These are phyloP conservation scores for Helicoverpa zea DNA, from an alignment of 1,140 invertebrate genomes.

Conservation along the genomic window DNA sequence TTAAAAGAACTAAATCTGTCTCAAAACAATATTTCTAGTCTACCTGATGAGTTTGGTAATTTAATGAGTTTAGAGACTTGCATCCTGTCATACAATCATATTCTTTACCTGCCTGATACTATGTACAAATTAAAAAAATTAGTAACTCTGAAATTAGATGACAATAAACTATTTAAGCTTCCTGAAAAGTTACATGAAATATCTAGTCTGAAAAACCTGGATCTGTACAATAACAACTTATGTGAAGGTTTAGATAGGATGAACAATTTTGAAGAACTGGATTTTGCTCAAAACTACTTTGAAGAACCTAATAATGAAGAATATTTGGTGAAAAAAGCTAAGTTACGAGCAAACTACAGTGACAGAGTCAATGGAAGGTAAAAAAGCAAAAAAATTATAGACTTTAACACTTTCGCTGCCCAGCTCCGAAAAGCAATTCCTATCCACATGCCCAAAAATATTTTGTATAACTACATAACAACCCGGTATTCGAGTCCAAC, in stretches of 20 bases:
- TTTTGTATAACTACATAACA: too few species aligned
- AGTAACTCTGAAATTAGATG: slow-evolving; percentile 60
- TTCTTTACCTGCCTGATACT: slow-evolving; percentile 73
- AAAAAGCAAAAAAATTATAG: neutral
- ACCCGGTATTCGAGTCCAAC: too few species aligned
- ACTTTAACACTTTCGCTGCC: too few species aligned
- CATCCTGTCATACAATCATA: slow-evolving; percentile 69
- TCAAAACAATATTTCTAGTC: slow-evolving; percentile 64
- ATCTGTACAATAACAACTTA: slow-evolving; percentile 77
- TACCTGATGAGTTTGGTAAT: slow-evolving; percentile 76
- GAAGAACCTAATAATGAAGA: slow-evolving; percentile 68
- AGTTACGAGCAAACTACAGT: slow-evolving; percentile 60
- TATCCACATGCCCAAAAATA: too few species aligned
- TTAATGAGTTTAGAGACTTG: slow-evolving; percentile 73
- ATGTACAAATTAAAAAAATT: slow-evolving; percentile 71
- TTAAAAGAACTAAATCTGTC: slow-evolving; percentile 74
- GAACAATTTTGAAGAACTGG: slow-evolving; percentile 66
- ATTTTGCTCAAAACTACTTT: slow-evolving; percentile 78
- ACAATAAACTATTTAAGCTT: slow-evolving; percentile 75
- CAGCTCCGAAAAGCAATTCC: too few species aligned
- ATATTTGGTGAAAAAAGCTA: slow-evolving; percentile 69
- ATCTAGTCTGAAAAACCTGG: slow-evolving; percentile 64
- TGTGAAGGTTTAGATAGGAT: slow-evolving; percentile 64
- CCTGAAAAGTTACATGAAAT: slow-evolving; percentile 64
- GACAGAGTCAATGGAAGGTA: slow-evolving; percentile 71